Evolutionary conservation across 30 jellyfish, hydroid and myxozoan species (phyloP).

Genomic region (Morbakka virulenta): DNA sequence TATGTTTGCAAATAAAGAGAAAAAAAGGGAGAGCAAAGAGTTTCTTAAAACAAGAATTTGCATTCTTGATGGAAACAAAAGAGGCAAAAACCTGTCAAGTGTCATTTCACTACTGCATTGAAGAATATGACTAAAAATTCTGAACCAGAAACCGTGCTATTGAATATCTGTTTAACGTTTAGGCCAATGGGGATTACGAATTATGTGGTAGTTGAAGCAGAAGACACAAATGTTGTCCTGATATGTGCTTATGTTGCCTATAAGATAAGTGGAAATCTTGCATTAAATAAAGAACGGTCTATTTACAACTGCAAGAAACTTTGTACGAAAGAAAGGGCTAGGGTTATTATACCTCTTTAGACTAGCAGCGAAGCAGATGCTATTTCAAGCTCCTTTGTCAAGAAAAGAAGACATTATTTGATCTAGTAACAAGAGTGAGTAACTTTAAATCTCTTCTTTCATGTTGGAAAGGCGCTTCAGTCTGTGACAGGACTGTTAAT

Average conservation of each 20-base stretch:
- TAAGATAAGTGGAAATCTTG: neutral
- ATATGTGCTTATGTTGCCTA: neutral
- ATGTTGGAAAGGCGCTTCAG: no score
- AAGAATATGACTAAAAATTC: neutral
- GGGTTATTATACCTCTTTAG: neutral
- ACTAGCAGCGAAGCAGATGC: neutral
- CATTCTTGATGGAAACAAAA: neutral
- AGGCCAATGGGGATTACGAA: neutral
- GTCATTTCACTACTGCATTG: neutral
- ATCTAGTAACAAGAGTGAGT: no score
- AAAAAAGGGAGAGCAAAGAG: neutral
- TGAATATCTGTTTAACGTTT: neutral
- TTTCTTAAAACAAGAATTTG: neutral
- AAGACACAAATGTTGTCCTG: constrained; percentile 2
- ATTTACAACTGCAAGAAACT: neutral
- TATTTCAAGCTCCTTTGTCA: neutral
- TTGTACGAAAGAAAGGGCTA: neutral
- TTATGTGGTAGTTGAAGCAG: neutral
- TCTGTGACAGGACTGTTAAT: no score
- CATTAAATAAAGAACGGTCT: neutral
- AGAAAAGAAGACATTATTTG: neutral
- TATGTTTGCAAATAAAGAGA: neutral
- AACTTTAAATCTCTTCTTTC: no score
- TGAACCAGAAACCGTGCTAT: neutral
- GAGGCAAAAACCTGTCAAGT: neutral